Base-by-base conservation (phyloP, 2,888 invertebrate genomes). In the Apantesis nais region DNA sequence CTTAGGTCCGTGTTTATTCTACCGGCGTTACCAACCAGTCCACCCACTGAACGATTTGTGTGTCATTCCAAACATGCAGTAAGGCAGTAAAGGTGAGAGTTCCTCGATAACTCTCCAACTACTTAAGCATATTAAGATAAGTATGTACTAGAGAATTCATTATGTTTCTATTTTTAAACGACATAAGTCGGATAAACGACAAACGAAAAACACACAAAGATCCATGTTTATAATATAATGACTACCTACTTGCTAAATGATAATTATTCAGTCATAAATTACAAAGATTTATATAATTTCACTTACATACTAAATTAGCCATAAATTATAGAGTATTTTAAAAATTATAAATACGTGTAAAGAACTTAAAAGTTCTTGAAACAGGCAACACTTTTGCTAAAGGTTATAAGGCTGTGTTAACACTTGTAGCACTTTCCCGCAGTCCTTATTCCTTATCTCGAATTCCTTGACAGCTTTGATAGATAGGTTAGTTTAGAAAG, bases 401-500 rank as follows among this genome's bases (percentile, higher is more conserved):
- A 25, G n/a, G 25, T 55, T 55, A 41, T 22, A 69, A 34, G 69
- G 44, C 9, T 37, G 64, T 58, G 62, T 19, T 68, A 64, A 60
- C 70, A 63, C 64, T 75, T 39, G 48, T 73, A 73, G 64, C 72
- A 76, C 79, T 83, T 84, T 83, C 81, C 80, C 83, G 83, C 74
- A 77, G 79, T 77, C 82, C 75, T 77, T 80, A 77, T 77, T 81
- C 84, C 88, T 93, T 93, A 93, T 93, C 93, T 89, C 81, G 74
- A 74, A 78, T 86, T 88, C 85, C 88, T 79, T 90, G 93, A 92
- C 93, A 93, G 92, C 78, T 87, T 81, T 92, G 93, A 93, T 92
- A 92, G 93, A 93, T 93, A 90, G 91, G 87, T 84, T 88, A 83
- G 88, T 86, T 90, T 88, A 86, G 86, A 91, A 92, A 89, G 89